Base-by-base conservation (phyloP, 2,113 vertebrate genomes). In the Calypte anna region DNA sequence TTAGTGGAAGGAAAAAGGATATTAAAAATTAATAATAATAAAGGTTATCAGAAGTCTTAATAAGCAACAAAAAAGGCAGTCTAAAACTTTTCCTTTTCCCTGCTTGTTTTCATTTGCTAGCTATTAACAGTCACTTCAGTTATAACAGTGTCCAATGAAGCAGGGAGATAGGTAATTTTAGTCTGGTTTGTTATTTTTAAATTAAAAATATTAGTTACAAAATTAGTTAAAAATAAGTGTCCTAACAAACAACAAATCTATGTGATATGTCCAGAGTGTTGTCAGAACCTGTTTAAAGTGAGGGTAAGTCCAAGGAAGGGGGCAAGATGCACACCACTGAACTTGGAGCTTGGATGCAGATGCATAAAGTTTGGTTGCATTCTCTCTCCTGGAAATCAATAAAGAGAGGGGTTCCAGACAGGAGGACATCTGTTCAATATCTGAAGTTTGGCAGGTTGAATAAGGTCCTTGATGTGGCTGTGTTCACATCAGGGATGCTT, bases 1-100 rank as follows among this genome's bases (percentile, higher is more conserved):
- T 7, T 50, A 73, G 38, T 64, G 44, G 53, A 86, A 94, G 72
- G 59, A 77, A 91, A 90, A 96, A 86, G 85, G 72, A 93, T 94
- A 90, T 91, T 90, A 89, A 79, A 64, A 74, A 40, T 40, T 40
- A 40, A 68, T 30, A 51, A 55, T 70, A 50, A 28, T 67, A 51
- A 73, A 38, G 3, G 14, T 18, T 72, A 14, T 86, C 9, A 2
- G 62, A 95, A 91, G 27, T 76, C 57, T 92, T 89, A 92, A 92
- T 55, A 92, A 89, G 24, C n/a, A 86, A 69, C 12, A 53, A 82
- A 82, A 88, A 75, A 73, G 28, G 33, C 86, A 88, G 24, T 48
- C 43, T 66, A 70, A 91, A 79, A 43, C 3, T 81, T 54, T 48
- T 20, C 1, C 0, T 7, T 66, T 88, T 55, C 64, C 15, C 63